A percentile compares a stretch with the other conserved stretches of the same genome.
Evolutionary conservation across 2,888 invertebrate species (phyloP).

Genomic region (Cryptus armator): DNA sequence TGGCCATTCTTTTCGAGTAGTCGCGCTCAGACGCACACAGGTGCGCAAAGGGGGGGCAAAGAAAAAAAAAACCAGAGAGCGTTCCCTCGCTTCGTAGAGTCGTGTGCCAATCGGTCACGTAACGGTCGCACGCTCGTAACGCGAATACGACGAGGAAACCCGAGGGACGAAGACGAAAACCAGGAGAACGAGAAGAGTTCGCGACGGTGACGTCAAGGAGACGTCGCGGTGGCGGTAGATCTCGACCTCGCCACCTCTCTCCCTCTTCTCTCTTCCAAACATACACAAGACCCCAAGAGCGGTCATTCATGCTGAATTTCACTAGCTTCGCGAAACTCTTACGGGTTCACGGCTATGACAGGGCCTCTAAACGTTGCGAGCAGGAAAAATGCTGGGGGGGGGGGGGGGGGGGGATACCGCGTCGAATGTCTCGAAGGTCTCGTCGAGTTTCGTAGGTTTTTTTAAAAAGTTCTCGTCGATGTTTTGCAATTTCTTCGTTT

Average conservation of each 20-base stretch:
- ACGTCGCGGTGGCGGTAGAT: constrained; percentile 49
- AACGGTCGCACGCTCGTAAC: constrained; percentile 83
- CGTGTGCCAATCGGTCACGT: constrained; percentile 83
- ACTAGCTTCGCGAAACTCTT: constrained; percentile 14
- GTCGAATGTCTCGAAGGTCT: constrained; percentile 9
- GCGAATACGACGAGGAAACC: constrained; percentile 74
- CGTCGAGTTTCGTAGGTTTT: not conserved
- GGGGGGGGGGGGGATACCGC: not conserved
- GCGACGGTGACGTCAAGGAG: constrained; percentile 58
- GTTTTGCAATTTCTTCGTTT: too few species aligned
- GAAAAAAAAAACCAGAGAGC: constrained; percentile 57
- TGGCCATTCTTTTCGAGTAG: constrained; percentile 62
- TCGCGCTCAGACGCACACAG: constrained; percentile 71
- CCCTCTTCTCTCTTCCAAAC: not conserved
- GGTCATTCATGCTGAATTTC: constrained; percentile 56
- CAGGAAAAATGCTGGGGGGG: constrained; percentile 31
- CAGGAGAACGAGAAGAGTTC: constrained; percentile 58
- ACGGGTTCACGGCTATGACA: constrained; percentile 22
- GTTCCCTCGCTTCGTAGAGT: constrained; percentile 64
- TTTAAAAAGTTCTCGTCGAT: too few species aligned
- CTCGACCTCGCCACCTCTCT: not conserved
- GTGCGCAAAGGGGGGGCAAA: constrained; percentile 70
- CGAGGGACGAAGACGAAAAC: constrained; percentile 59
- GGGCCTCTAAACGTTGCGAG: not conserved
- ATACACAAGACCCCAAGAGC: constrained; percentile 16